These are phyloP conservation scores for Aphelocoma coerulescens DNA, from an alignment of 2,113 vertebrate genomes.

Conservation along the genomic window DNA sequence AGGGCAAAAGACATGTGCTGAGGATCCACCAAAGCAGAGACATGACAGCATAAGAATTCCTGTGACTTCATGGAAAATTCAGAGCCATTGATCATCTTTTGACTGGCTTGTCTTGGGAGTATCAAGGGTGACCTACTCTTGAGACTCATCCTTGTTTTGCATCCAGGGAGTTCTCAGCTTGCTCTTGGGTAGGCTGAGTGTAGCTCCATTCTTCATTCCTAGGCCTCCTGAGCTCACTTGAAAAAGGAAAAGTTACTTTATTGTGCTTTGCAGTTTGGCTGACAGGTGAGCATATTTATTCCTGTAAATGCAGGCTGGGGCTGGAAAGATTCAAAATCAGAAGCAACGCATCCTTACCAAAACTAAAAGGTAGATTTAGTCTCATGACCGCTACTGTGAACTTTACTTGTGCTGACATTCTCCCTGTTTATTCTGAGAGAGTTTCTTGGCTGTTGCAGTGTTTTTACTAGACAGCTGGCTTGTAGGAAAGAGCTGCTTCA, in stretches of 20 bases:
- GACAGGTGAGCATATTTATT: not conserved
- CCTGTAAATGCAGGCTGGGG: not conserved
- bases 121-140: not conserved
- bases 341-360: not conserved
- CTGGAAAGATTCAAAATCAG: not conserved
- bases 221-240: not conserved
- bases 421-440: slow-evolving; percentile 28
- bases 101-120: not conserved
- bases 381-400: not conserved
- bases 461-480: slow-evolving; percentile 57
- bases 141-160: not conserved
- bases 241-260: not conserved
- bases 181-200: not conserved
- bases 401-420: not conserved
- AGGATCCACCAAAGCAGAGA: not conserved
- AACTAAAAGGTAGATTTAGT: not conserved
- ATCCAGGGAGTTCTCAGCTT: not conserved
- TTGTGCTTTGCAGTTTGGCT: not conserved
- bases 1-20: not conserved
- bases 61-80: not conserved
- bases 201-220: not conserved
- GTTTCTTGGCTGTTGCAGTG: slow-evolving; percentile 34
- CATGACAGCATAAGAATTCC: not conserved
- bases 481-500: slow-evolving; percentile 18
- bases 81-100: not conserved